Percentiles rank a stretch among this genome's conserved stretches.
These are phyloP conservation scores for Hemitrygon akajei DNA, from an alignment of 2,797 vertebrate species.

Conservation along the genomic window DNA sequence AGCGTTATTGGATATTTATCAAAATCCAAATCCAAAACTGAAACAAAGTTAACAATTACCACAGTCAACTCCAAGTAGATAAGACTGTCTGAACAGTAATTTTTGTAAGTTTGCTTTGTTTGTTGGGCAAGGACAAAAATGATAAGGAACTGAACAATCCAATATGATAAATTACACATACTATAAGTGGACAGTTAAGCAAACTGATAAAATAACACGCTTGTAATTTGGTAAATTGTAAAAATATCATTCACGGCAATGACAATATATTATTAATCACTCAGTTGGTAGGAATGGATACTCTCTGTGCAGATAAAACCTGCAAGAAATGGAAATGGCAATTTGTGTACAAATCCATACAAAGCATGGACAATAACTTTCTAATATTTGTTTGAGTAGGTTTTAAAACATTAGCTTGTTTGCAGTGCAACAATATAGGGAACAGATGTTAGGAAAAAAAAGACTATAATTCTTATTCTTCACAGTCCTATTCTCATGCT, in stretches of 20 bases:
- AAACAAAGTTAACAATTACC: slow-evolving; percentile 2
- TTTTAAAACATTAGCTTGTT: background rate
- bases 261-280: background rate
- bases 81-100: background rate
- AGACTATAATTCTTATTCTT: background rate
- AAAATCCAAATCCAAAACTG: background rate
- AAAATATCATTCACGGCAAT: background rate
- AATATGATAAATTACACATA: too few relatives aligned
- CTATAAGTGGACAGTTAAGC: background rate
- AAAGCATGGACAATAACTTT: background rate
- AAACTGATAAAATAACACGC: background rate
- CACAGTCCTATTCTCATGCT: background rate
- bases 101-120: background rate
- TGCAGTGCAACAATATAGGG: background rate
- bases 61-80: background rate
- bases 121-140: background rate
- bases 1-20: background rate
- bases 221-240: background rate
- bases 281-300: background rate
- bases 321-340: background rate
- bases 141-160: background rate
- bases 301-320: background rate
- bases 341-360: background rate
- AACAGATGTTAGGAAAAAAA: background rate
- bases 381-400: background rate